Conservation (phyloP, 92 coral and sea anemone genomes). For the Isaurus tuberculatus region DNA sequence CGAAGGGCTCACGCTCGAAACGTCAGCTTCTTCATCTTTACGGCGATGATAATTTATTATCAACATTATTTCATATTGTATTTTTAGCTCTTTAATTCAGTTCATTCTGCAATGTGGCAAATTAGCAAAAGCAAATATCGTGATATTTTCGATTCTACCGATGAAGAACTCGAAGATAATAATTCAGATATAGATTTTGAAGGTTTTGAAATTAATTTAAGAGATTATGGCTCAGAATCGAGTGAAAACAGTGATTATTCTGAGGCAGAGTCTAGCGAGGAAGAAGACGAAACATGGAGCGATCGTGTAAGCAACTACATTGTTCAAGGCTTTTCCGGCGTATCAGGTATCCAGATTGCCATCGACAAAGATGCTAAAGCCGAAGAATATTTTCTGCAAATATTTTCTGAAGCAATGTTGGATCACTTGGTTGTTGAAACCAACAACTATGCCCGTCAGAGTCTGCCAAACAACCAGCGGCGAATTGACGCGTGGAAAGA, state of each 20-base stretch:
- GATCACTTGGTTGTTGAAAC: conserved; percentile 20
- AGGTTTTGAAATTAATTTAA: conserved; percentile 4
- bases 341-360: conserved; percentile 21
- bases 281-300: conserved; percentile 28
- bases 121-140: not conserved
- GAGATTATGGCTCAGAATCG: conserved; percentile 15
- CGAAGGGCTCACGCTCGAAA: too few relatives aligned
- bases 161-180: not conserved
- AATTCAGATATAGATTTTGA: conserved; percentile 4
- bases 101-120: too few relatives aligned
- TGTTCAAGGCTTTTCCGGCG: conserved; percentile 26
- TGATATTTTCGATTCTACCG: not conserved
- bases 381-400: conserved; percentile 12
- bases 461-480: conserved; percentile 34
- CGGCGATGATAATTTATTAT: too few relatives aligned
- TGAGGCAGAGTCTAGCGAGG: conserved; percentile 6
- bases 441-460: conserved; percentile 31
- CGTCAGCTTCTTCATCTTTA: too few relatives aligned
- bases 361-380: conserved; percentile 28
- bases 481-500: conserved; percentile 23
- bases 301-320: conserved; percentile 21
- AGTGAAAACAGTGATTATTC: conserved; percentile 1
- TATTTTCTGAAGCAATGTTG: conserved; percentile 31
- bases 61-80: too few relatives aligned
- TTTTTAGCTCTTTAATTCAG: too few relatives aligned